Evolutionary conservation across 2,888 invertebrate species (phyloP).

Genomic region (Leptopilina myrica): DNA sequence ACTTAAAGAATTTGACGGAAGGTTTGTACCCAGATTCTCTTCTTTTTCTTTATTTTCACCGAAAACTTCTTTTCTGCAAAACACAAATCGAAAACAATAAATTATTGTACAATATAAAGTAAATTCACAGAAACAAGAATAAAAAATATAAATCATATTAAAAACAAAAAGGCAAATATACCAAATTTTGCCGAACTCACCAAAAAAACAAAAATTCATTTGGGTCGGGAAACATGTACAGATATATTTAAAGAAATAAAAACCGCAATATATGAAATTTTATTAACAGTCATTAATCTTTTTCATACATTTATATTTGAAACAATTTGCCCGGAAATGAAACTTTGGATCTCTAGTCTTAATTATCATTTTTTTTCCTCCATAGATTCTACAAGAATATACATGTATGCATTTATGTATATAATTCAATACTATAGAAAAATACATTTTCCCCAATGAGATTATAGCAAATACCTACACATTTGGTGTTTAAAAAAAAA

Average conservation of each 20-base stretch:
- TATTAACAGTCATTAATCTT: slow-evolving; percentile 11
- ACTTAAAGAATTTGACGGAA: no score
- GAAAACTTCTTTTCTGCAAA: no score
- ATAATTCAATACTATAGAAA: slow-evolving; percentile 9
- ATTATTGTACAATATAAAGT: no score
- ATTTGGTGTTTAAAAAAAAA: background rate
- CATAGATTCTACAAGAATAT: background rate
- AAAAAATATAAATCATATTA: no score
- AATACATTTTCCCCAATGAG: background rate
- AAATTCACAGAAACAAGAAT: no score
- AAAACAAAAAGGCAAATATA: no score
- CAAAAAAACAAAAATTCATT: background rate
- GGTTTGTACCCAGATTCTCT: no score
- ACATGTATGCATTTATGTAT: background rate
- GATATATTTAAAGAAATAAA: background rate
- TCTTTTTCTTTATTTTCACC: no score
- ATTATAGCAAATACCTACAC: background rate
- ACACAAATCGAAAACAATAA: no score
- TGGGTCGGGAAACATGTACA: background rate
- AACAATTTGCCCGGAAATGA: background rate
- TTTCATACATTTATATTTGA: background rate
- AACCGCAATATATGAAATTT: slow-evolving; percentile 2
- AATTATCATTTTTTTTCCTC: background rate
- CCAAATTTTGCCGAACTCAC: no score
- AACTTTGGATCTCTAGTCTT: slow-evolving; percentile 12